Conservation (phyloP, 2,113 vertebrate species). For the Tetraodon nigroviridis region DNA sequence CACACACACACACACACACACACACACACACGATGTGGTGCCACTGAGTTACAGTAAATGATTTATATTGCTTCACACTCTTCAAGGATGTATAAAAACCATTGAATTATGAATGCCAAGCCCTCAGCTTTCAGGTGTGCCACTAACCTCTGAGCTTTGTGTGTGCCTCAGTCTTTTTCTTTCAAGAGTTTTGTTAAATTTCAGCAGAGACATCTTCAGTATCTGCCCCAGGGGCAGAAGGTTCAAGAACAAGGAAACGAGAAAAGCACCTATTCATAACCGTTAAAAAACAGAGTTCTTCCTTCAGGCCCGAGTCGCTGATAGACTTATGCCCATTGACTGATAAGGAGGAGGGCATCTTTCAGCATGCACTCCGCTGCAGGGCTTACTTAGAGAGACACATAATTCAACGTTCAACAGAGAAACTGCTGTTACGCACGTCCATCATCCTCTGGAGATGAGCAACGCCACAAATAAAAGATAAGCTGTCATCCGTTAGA, state of each 20-base stretch:
- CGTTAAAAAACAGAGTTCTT: slow-evolving; percentile 57
- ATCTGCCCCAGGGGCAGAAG: slow-evolving; percentile 40
- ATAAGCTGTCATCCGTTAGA: slow-evolving; percentile 40
- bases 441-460: slow-evolving; percentile 44
- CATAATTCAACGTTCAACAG: slow-evolving; percentile 54
- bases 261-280: slow-evolving; percentile 73
- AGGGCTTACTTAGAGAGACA: slow-evolving; percentile 60
- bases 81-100: no score
- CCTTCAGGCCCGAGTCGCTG: slow-evolving; percentile 63
- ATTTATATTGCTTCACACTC: no score
- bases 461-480: slow-evolving; percentile 52
- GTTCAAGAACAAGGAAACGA: slow-evolving; percentile 58
- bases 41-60: no score
- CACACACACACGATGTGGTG: background rate
- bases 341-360: slow-evolving; percentile 69
- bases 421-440: slow-evolving; percentile 44
- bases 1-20: no score
- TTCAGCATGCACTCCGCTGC: slow-evolving; percentile 66
- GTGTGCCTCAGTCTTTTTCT: slow-evolving; percentile 4
- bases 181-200: slow-evolving; percentile 32
- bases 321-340: slow-evolving; percentile 70
- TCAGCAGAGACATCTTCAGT: slow-evolving; percentile 31
- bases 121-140: background rate
- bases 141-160: slow-evolving; percentile 4
- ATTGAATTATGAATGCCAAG: no score